These are phyloP conservation scores for Sarotherodon lohbergeri DNA, from an alignment of 2,113 vertebrate genomes.

Conservation along the genomic window DNA sequence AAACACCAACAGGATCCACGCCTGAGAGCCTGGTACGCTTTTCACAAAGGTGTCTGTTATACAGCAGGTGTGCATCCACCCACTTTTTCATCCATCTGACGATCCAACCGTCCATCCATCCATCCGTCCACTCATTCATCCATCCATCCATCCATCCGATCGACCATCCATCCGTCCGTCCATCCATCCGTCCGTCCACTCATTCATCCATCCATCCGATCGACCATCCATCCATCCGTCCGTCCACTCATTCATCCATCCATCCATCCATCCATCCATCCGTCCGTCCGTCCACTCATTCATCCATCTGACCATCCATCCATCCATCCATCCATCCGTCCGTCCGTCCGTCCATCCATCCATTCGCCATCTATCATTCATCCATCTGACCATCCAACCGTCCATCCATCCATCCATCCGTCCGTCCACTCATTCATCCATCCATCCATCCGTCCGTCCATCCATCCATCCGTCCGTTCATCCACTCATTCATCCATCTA, in stretches of 20 bases:
- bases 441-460: accelerated
- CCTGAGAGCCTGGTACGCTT: not conserved
- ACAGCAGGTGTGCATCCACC: not conserved
- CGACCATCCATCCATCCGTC: accelerated
- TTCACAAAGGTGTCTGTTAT: not conserved
- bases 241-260: not conserved
- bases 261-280: accelerated
- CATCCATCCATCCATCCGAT: accelerated
- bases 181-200: accelerated
- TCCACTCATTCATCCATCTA: no score
- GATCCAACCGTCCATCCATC: accelerated
- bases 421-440: accelerated
- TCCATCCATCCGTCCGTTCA: no score
- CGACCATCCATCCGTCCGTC: accelerated
- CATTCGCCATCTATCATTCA: accelerated
- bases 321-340: accelerated
- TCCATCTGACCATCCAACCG: no score
- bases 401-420: accelerated
- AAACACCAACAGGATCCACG: not conserved
- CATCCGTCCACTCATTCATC: accelerated
- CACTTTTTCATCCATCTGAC: not conserved
- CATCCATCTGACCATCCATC: no score
- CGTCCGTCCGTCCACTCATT: accelerated
- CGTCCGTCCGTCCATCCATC: accelerated
- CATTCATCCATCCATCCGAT: accelerated